phyloP scores from a whole-genome alignment of 2,113 vertebrate species.

The Verasper variegatus region DNA sequence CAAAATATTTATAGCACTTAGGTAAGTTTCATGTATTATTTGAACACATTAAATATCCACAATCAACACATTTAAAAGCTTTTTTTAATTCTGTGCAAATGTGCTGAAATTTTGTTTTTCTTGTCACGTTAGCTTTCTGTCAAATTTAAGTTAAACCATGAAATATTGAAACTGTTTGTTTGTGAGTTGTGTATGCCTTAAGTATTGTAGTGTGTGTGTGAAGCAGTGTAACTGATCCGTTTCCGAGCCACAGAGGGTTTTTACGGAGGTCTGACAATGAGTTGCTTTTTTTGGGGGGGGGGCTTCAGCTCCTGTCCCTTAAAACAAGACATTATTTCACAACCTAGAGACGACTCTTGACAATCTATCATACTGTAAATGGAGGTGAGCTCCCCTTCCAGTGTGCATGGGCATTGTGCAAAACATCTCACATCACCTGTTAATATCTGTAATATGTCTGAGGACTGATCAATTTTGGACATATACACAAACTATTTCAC shows the following conservation, averaged over 20 bases:
- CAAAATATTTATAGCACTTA: constrained; percentile 25
- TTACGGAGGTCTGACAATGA: neutral
- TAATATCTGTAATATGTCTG: constrained; percentile 21
- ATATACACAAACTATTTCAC: constrained; percentile 4
- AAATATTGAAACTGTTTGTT: neutral
- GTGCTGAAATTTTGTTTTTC: no score
- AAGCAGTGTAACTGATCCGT: neutral
- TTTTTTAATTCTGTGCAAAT: neutral
- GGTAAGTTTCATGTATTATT: neutral
- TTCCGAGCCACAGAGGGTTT: neutral
- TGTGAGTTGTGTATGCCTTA: constrained; percentile 36
- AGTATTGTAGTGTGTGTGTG: constrained; percentile 12
- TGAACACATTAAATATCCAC: neutral
- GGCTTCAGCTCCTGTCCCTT: neutral
- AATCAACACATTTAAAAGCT: neutral
- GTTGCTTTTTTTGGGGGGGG: neutral
- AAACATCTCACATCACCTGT: constrained; percentile 14
- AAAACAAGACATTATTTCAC: neutral
- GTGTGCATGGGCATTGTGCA: constrained; percentile 29
- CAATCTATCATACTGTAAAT: constrained; percentile 47
- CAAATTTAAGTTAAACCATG: neutral
- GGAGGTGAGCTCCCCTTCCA: constrained; percentile 28
- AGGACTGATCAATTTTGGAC: constrained; percentile 22
- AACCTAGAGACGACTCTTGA: constrained; percentile 9
- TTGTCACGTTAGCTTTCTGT: neutral